Base-by-base conservation (phyloP, 2,888 invertebrate genomes). In the Amphipyra tragopoginis region DNA sequence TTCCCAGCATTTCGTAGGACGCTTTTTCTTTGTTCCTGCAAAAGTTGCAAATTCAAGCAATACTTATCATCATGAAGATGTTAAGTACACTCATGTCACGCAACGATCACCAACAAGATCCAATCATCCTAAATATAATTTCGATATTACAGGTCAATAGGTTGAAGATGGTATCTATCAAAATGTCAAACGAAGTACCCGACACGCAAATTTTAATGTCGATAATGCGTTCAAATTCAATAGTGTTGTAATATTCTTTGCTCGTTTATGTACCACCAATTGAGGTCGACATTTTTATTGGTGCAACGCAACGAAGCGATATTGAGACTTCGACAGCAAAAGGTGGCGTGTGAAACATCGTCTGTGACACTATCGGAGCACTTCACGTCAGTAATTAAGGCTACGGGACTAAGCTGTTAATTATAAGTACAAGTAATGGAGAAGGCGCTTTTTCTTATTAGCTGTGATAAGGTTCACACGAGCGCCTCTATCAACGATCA, bases 281-380 rank as follows among this genome's bases (percentile, higher is more conserved):
- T 83, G 84, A 82, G 84, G 85, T 79, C 85, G 76, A 71, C 67
- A 82, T 85, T 86, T 88, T 89, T 89, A 89, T 86, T 85, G 80
- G 81, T 86, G 84, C 82, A 80, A 82, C 69, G 74, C 79, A 85
- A 85, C 68, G 69, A 77, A 72, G 62, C 79, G 73, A 80, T 83
- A 86, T n/a, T 76, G 67, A 79, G 80, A 75, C 75, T 82, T 76
- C 82, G 81, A 82, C 80, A 72, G 64, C 72, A 75, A 80, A 83
- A 82, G 76, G 81, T 69, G 71, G 80, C 83, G 83, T 75, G 75
- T 72, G 75, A 75, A 75, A 56, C 45, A 57, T 62, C 39, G 14
- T 47, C 54, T 59, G 45, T 52, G 61, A 72, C 61, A 59, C 38
- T 52, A 60, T 29, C 26, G 40, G 65, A 8, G 45, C 15, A 40